These are phyloP conservation scores for Calliphora vicina DNA, from an alignment of 1,140 invertebrate species.

Conservation along the genomic window DNA sequence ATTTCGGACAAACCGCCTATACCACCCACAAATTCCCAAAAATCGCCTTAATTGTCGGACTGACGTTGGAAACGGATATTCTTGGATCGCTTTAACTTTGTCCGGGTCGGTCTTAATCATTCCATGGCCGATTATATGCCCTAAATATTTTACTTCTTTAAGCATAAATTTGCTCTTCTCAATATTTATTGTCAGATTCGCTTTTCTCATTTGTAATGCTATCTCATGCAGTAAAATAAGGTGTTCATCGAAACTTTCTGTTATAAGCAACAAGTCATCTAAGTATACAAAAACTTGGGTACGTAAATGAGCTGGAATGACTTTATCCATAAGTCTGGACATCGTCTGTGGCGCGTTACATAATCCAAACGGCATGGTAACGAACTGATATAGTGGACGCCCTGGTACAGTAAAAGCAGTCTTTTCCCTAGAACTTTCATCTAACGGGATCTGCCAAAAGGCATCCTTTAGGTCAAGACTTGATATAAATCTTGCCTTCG, in stretches of 20 bases:
- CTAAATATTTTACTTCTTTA: constrained; percentile 32
- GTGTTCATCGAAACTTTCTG: constrained; percentile 35
- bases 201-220: neutral
- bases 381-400: constrained; percentile 22
- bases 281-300: constrained; percentile 42
- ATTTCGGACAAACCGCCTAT: constrained; percentile 49
- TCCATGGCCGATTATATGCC: constrained; percentile 28
- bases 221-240: constrained; percentile 10
- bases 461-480: constrained; percentile 20
- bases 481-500: constrained; percentile 36
- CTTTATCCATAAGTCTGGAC: constrained; percentile 40
- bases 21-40: constrained; percentile 51
- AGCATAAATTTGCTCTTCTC: constrained; percentile 61
- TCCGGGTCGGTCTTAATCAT: constrained; percentile 46
- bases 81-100: constrained; percentile 7
- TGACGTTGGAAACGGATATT: constrained; percentile 19
- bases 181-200: constrained; percentile 33
- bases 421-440: constrained; percentile 25
- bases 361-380: constrained; percentile 45
- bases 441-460: constrained; percentile 37
- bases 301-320: constrained; percentile 59
- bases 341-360: constrained; percentile 39
- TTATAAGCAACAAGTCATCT: constrained; percentile 39
- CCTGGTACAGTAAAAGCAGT: constrained; percentile 39
- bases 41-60: constrained; percentile 28